These are phyloP conservation scores for Myrmecophaga tridactyla DNA, from an alignment of 2,113 vertebrate species.

Conservation along the genomic window DNA sequence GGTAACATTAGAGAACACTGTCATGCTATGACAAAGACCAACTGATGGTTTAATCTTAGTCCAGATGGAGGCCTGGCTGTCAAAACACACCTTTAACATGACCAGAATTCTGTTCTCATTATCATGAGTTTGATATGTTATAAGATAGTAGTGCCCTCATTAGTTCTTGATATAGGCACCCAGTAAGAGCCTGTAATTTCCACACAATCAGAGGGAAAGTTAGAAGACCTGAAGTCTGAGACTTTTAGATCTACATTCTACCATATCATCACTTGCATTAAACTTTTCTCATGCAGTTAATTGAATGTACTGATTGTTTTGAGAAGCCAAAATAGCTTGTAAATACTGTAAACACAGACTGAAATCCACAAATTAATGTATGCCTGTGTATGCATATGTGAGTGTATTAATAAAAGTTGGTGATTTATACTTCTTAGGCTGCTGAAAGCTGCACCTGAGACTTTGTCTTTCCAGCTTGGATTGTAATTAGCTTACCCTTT, in stretches of 20 bases:
- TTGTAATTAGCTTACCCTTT: slow-evolving; percentile 26
- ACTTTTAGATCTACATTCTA: background rate
- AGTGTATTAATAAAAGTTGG: background rate
- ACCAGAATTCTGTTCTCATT: background rate
- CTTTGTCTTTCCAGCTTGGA: background rate
- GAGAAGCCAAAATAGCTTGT: background rate
- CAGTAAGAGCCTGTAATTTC: background rate
- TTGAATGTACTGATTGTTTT: background rate
- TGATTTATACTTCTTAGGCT: background rate
- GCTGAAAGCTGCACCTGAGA: slow-evolving; percentile 1
- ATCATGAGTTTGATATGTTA: background rate
- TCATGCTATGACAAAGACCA: background rate
- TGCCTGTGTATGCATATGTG: background rate
- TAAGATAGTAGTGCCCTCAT: background rate
- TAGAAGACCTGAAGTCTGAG: background rate
- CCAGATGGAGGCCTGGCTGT: background rate
- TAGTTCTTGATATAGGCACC: background rate
- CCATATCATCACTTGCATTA: background rate
- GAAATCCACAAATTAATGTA: background rate
- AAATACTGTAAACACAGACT: background rate
- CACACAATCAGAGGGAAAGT: background rate
- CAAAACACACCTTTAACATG: background rate
- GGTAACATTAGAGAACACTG: background rate
- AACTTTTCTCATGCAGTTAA: background rate
- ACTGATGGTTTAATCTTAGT: background rate